phyloP scores from a whole-genome alignment of 1,140 invertebrate genomes.

The Steinernema khuongi region DNA sequence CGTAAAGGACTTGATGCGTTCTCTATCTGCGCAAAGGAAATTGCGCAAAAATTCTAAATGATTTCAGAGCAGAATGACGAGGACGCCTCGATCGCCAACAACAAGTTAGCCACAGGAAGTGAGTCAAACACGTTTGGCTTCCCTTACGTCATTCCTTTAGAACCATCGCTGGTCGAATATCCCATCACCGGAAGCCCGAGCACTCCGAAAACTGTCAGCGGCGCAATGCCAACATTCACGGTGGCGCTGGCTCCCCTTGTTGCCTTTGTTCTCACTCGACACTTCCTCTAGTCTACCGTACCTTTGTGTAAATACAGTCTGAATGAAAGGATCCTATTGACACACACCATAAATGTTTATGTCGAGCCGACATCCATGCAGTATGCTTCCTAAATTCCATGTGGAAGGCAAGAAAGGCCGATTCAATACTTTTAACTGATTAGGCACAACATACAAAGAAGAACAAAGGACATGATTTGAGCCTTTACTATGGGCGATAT shows the following conservation, averaged over 20 bases:
- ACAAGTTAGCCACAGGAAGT: slow-evolving; percentile 12
- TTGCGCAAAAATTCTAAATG: not conserved
- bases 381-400: no score
- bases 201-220: not conserved
- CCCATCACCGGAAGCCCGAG: not conserved
- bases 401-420: no score
- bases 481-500: no score
- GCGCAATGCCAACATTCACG: not conserved
- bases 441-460: no score
- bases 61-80: slow-evolving; percentile 13
- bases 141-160: not conserved
- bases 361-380: no score
- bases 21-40: not conserved
- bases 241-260: not conserved
- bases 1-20: no score
- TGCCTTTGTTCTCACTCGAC: not conserved
- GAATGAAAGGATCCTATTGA: not conserved
- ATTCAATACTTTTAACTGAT: no score
- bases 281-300: not conserved
- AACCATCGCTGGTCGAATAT: not conserved
- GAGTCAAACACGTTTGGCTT: not conserved
- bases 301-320: not conserved
- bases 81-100: not conserved
- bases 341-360: no score
- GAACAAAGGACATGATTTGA: no score